A percentile compares a stretch with the other conserved stretches of the same genome.
Conservation (phyloP, 2,113 vertebrate species). For the Oreochromis spilurus region DNA sequence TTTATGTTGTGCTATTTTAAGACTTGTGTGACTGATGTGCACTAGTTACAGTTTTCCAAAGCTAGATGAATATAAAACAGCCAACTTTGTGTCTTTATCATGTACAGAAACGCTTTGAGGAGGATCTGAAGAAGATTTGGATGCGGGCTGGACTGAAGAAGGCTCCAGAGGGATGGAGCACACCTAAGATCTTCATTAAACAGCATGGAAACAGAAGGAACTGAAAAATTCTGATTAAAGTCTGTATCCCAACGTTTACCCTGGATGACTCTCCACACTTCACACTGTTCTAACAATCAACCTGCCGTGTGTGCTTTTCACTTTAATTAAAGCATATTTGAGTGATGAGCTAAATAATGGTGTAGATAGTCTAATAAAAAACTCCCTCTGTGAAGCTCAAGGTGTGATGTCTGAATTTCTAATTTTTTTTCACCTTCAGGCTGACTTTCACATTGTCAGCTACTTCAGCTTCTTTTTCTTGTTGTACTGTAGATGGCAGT, state of each 20-base stretch:
- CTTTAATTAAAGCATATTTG: background rate
- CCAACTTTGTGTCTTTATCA: background rate
- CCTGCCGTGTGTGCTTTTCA: background rate
- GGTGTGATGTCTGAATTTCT: background rate
- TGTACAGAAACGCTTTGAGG: constrained; percentile 82
- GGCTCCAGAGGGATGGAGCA: constrained; percentile 80
- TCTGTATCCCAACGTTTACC: background rate
- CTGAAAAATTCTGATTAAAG: constrained; percentile 6
- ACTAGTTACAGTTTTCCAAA: background rate
- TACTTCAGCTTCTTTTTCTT: background rate
- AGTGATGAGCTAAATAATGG: background rate
- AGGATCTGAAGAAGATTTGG: constrained; percentile 82
- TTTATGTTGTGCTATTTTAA: background rate
- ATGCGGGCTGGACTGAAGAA: constrained; percentile 82
- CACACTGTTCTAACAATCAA: background rate
- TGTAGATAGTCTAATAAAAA: constrained; percentile 48
- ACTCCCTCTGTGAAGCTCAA: background rate
- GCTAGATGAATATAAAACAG: background rate
- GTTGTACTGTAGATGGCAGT: constrained; percentile 31
- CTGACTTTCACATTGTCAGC: background rate
- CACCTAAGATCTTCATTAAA: constrained; percentile 84
- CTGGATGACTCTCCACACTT: background rate
- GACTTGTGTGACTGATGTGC: background rate
- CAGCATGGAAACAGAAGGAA: constrained; percentile 43
- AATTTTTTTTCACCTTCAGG: background rate